Percentiles rank a stretch among this genome's conserved stretches.
phyloP scores from a whole-genome alignment of 2,888 invertebrate species.

The Ommatoiulus sabulosus region DNA sequence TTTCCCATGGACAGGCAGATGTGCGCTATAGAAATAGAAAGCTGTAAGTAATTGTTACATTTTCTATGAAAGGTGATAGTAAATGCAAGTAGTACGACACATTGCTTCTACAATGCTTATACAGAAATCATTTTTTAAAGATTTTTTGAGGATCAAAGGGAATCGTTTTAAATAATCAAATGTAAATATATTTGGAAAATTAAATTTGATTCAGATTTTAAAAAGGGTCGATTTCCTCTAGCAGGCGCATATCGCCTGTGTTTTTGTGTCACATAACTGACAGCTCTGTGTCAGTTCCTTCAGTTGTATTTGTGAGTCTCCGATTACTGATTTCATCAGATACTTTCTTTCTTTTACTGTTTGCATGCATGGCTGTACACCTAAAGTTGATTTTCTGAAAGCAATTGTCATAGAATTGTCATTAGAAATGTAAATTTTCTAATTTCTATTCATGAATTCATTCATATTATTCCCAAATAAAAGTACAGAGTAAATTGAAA shows the following conservation, averaged over 20 bases:
- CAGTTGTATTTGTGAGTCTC: too few relatives aligned
- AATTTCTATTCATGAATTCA: too few relatives aligned
- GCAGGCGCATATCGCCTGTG: too few relatives aligned
- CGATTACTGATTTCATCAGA: not conserved
- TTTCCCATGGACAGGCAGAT: slow-evolving; percentile 96
- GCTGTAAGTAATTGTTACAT: slow-evolving; percentile 83
- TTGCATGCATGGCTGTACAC: not conserved
- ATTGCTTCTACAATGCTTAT: too few relatives aligned
- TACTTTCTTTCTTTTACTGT: not conserved
- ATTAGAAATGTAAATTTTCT: too few relatives aligned
- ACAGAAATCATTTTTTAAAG: not conserved
- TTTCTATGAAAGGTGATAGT: not conserved
- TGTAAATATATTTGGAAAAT: not conserved
- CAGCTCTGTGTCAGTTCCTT: too few relatives aligned
- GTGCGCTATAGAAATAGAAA: slow-evolving; percentile 96
- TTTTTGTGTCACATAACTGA: too few relatives aligned
- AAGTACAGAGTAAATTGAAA: not conserved
- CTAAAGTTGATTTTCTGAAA: not conserved
- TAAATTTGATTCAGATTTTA: not conserved
- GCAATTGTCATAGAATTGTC: not conserved
- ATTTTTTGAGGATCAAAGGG: not conserved
- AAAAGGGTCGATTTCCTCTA: not conserved
- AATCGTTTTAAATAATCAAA: not conserved
- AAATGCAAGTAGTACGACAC: too few relatives aligned
- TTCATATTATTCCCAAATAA: too few relatives aligned